phyloP scores from a whole-genome alignment of 2,888 invertebrate species.

The Auanema sp. region DNA sequence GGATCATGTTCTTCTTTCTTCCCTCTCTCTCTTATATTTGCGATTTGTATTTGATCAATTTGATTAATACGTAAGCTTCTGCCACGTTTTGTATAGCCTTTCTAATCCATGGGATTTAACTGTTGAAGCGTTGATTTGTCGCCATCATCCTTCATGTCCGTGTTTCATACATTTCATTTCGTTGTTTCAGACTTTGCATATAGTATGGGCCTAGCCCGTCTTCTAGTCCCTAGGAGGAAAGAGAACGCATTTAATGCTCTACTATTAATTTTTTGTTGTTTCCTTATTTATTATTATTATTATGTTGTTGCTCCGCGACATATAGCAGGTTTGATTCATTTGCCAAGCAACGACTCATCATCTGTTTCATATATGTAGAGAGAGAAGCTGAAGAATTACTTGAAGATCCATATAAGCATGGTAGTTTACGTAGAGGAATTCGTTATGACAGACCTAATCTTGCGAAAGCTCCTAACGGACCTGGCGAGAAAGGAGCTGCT shows the following conservation, averaged over 20 bases:
- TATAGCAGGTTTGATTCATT: conserved; percentile 1
- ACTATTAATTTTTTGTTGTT: conserved; percentile 12
- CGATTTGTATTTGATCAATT: too few species aligned
- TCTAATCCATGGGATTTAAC: too few species aligned
- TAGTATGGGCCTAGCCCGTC: conserved; percentile 7
- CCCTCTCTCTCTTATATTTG: too few species aligned
- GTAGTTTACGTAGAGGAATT: background rate
- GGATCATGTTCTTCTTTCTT: too few species aligned
- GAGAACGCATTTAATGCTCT: conserved; percentile 17
- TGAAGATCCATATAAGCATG: background rate
- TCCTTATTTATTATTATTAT: conserved; percentile 10
- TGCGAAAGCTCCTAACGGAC: conserved; percentile 20
- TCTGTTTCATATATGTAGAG: background rate
- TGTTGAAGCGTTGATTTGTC: too few species aligned
- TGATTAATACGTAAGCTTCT: too few species aligned
- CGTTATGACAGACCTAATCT: conserved; percentile 1
- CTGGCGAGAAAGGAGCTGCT: conserved; percentile 49
- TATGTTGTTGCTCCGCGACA: background rate
- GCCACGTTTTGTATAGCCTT: too few species aligned
- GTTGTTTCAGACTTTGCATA: background rate
- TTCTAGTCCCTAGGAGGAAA: conserved; percentile 19
- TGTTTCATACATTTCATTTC: too few species aligned
- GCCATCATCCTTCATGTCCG: too few species aligned
- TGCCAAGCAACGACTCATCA: background rate
- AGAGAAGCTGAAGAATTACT: conserved; percentile 1